Evolutionary conservation across 2,797 vertebrate genomes (phyloP).

Genomic region (Yasuhikotakia modesta): DNA sequence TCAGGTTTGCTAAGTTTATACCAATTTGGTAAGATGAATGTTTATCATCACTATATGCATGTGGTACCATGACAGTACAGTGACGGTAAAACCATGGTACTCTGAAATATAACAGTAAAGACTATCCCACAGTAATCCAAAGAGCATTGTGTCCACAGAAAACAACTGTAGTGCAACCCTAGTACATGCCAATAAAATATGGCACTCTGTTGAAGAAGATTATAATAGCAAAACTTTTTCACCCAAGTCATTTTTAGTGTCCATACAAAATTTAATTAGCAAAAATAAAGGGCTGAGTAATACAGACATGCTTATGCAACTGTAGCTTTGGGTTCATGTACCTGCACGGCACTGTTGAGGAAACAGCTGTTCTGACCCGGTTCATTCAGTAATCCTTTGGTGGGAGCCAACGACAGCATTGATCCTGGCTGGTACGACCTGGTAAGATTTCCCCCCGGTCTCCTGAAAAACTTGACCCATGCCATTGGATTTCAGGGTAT

Average conservation of each 20-base stretch:
- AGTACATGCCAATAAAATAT: too few species aligned
- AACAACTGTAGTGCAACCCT: too few species aligned
- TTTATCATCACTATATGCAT: not conserved
- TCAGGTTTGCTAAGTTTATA: not conserved
- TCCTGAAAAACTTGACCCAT: constrained; percentile 93
- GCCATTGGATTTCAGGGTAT: constrained; percentile 84
- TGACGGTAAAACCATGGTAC: not conserved
- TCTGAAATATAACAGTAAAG: not conserved
- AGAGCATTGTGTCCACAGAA: too few species aligned
- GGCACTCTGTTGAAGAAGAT: too few species aligned
- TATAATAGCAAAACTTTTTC: too few species aligned
- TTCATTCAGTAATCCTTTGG: constrained; percentile 94
- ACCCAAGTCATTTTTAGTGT: too few species aligned
- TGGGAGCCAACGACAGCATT: constrained; percentile 94
- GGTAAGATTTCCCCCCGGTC: constrained; percentile 89
- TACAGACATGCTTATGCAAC: not conserved
- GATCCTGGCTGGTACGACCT: constrained; percentile 95
- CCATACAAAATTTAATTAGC: too few species aligned
- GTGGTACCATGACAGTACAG: not conserved
- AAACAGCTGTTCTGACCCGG: constrained; percentile 99
- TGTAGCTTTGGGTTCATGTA: constrained; percentile 61
- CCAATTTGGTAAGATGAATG: not conserved
- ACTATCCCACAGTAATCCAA: constrained; percentile 40
- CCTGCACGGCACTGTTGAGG: constrained; percentile 98
- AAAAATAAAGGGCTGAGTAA: not conserved